Conservation (phyloP, 37 sponge, comb jelly and placozoan genomes). For the Cladorhizidae sp. region DNA sequence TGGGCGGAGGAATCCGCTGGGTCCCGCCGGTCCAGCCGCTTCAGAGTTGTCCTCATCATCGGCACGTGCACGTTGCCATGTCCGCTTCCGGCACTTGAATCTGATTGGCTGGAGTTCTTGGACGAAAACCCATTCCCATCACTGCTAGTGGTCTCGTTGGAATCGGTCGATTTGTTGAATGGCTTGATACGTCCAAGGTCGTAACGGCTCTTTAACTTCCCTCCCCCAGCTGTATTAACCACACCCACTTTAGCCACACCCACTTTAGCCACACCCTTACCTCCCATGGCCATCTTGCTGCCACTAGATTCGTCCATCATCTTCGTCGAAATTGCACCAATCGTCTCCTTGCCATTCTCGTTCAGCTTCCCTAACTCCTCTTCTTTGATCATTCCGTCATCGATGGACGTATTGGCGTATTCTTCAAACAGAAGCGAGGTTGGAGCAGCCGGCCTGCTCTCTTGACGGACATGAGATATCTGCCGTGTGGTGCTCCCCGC, state of each 20-base stretch:
- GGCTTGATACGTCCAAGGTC: conserved; percentile 10
- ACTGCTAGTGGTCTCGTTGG: conserved; percentile 34
- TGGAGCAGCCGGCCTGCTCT: not conserved
- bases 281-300: not conserved
- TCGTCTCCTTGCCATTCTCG: not conserved
- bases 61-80: too few species aligned
- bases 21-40: not conserved
- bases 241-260: not conserved
- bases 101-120: conserved; percentile 26
- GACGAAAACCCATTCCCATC: conserved; percentile 5
- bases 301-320: not conserved
- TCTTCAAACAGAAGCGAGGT: conserved; percentile 8
- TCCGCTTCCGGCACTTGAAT: not conserved
- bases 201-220: not conserved
- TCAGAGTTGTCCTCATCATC: not conserved
- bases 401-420: conserved; percentile 9
- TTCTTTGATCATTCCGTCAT: not conserved
- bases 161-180: conserved; percentile 33
- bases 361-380: not conserved
- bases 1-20: too few species aligned
- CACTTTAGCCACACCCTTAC: not conserved
- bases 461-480: not conserved
- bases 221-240: not conserved
- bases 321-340: not conserved
- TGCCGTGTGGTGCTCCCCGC: conserved; percentile 30